Percentiles rank a stretch among this genome's conserved stretches.
Evolutionary conservation across 1,140 invertebrate genomes (phyloP).

Genomic region (Streblospio benedicti): DNA sequence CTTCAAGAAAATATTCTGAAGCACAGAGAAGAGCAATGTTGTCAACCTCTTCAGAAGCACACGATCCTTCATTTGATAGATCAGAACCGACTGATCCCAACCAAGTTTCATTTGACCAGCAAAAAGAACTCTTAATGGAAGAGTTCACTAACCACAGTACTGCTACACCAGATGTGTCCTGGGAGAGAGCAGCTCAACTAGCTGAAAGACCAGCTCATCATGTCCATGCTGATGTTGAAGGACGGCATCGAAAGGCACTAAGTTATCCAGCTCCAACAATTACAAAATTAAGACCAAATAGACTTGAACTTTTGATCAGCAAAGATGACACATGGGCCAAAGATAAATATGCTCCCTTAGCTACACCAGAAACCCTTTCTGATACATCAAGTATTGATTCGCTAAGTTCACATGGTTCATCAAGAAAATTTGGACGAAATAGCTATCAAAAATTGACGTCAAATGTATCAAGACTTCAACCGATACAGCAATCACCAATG

Average conservation of each 20-base stretch:
- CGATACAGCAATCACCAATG: not conserved
- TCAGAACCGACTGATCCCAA: too few species aligned
- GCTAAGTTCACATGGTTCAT: slow-evolving; percentile 19
- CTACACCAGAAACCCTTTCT: slow-evolving; percentile 74
- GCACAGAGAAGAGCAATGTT: slow-evolving; percentile 29
- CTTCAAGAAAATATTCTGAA: slow-evolving; percentile 35
- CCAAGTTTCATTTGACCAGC: too few species aligned
- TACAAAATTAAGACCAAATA: slow-evolving; percentile 6
- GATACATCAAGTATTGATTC: slow-evolving; percentile 59
- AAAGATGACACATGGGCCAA: not conserved
- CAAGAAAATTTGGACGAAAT: not conserved
- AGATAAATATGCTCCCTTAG: slow-evolving; percentile 59
- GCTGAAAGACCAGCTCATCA: not conserved
- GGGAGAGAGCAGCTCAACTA: not conserved
- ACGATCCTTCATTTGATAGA: too few species aligned
- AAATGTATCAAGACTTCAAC: too few species aligned
- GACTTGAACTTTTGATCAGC: slow-evolving; percentile 10
- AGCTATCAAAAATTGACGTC: not conserved
- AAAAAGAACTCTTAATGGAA: too few species aligned
- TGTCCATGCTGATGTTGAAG: not conserved
- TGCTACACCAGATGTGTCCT: slow-evolving; percentile 4
- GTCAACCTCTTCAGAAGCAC: slow-evolving; percentile 7
- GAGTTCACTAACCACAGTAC: slow-evolving; percentile 12
- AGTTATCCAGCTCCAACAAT: not conserved
- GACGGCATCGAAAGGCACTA: not conserved